Evolutionary conservation across 1,140 invertebrate genomes (phyloP).

Genomic region (Antheraea pernyi): DNA sequence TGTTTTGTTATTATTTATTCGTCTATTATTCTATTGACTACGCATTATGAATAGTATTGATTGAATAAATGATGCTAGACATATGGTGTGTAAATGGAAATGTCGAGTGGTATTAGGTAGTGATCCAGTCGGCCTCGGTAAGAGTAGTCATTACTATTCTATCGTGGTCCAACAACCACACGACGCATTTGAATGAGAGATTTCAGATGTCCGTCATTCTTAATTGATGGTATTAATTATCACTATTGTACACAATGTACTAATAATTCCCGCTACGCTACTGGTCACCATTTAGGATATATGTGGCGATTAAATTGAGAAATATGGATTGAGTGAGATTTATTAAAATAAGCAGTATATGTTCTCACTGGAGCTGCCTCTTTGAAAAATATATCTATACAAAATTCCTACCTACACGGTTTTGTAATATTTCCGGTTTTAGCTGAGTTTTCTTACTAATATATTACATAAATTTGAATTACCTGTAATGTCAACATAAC

Average conservation of each 20-base stretch:
- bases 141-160: constrained; percentile 49
- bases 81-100: neutral
- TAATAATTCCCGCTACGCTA: neutral
- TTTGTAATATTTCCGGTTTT: too few relatives aligned
- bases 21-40: too few relatives aligned
- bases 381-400: too few relatives aligned
- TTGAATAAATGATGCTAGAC: neutral
- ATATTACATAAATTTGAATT: too few relatives aligned
- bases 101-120: neutral
- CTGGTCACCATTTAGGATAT: neutral
- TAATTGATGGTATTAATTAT: constrained; percentile 58
- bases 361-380: too few relatives aligned
- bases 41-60: neutral
- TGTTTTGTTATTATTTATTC: too few relatives aligned
- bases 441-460: too few relatives aligned
- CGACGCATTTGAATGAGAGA: constrained; percentile 61
- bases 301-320: neutral
- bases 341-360: too few relatives aligned
- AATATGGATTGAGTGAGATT: too few relatives aligned
- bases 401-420: too few relatives aligned
- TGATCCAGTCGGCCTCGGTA: neutral
- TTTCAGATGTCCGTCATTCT: constrained; percentile 55
- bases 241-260: constrained; percentile 15
- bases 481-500: too few relatives aligned
- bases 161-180: constrained; percentile 24